Evolutionary conservation across 2,797 vertebrate species (phyloP).

Genomic region (Prionace glauca): DNA sequence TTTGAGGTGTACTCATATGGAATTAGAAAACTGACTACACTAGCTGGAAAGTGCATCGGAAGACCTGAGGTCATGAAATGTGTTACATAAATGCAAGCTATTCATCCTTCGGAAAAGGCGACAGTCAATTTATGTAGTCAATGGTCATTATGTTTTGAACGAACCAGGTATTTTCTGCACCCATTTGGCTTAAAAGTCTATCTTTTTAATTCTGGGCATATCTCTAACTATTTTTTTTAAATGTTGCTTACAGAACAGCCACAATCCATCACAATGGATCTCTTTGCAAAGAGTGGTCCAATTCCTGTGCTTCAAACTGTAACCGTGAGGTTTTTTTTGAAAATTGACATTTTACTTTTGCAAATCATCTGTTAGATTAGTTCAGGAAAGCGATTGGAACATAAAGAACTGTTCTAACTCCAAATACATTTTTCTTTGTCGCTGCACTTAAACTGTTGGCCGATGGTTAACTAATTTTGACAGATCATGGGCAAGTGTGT

Average conservation of each 20-base stretch:
- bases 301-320: neutral
- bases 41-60: neutral
- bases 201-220: neutral
- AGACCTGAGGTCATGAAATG: neutral
- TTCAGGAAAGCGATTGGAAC: neutral
- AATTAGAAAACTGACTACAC: neutral
- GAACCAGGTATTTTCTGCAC: neutral
- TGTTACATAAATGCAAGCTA: neutral
- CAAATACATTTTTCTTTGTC: neutral
- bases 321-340: neutral
- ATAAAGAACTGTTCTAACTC: neutral
- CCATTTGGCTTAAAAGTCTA: neutral
- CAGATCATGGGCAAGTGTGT: neutral
- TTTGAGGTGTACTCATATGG: neutral
- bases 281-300: neutral
- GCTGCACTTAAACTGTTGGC: neutral
- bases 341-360: neutral
- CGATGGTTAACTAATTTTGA: neutral
- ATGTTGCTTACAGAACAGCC: neutral
- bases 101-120: neutral
- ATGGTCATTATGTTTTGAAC: neutral
- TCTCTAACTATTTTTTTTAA: neutral
- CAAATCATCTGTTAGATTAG: neutral
- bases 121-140: neutral
- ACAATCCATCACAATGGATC: neutral